Conservation (phyloP, 1,140 invertebrate species). For the Saccostrea glomerata region DNA sequence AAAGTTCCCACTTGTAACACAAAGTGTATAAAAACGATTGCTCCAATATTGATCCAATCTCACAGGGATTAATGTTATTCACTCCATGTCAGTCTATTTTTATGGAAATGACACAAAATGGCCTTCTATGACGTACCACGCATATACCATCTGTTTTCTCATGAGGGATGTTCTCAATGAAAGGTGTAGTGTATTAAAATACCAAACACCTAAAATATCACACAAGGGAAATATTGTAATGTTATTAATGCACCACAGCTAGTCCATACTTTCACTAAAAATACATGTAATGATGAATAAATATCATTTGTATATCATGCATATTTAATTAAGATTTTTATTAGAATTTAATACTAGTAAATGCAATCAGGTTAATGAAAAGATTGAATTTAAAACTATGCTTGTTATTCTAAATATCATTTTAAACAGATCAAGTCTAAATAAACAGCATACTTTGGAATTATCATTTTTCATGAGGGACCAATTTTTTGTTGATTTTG, state of each 20-base stretch:
- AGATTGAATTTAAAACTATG: neutral
- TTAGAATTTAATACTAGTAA: neutral
- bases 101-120: neutral
- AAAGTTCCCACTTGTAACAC: neutral
- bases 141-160: conserved; percentile 16
- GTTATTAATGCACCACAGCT: conserved; percentile 6
- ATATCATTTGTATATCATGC: neutral
- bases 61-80: neutral
- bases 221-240: neutral
- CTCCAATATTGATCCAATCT: neutral
- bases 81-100: conserved; percentile 3
- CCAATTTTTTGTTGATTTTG: too few species aligned
- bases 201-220: neutral
- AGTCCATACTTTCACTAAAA: neutral
- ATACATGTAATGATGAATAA: neutral
- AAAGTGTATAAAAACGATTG: neutral
- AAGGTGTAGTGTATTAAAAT: neutral
- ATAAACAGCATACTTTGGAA: too few species aligned
- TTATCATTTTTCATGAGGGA: too few species aligned
- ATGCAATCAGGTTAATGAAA: neutral
- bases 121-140: neutral
- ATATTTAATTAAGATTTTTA: neutral
- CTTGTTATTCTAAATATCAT: too few species aligned
- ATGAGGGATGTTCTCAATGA: conserved; percentile 10
- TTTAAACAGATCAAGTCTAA: too few species aligned